phyloP scores from a whole-genome alignment of 2,797 vertebrate species.

The Pitangus sulphuratus region DNA sequence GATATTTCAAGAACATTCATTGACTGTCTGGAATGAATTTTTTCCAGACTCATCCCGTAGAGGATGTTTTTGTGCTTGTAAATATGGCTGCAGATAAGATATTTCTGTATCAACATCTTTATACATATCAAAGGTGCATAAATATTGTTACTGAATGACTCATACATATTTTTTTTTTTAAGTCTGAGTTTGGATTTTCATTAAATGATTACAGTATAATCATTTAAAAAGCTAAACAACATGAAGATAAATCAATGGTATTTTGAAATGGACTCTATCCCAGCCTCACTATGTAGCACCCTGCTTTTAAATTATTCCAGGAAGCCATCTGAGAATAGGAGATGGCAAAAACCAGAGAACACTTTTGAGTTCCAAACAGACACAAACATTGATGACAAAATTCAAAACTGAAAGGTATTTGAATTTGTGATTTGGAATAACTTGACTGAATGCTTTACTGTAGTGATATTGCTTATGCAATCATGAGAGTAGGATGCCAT shows the following conservation, averaged over 20 bases:
- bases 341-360: not conserved
- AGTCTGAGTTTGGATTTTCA: not conserved
- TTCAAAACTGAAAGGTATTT: not conserved
- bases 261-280: not conserved
- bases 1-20: not conserved
- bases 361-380: not conserved
- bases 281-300: not conserved
- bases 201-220: not conserved
- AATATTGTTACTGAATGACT: not conserved
- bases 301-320: not conserved
- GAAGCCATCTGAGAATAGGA: not conserved
- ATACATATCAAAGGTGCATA: not conserved
- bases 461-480: not conserved
- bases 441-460: not conserved
- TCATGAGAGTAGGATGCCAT: accelerated
- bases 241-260: not conserved
- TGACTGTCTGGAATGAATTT: not conserved
- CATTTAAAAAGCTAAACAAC: not conserved
- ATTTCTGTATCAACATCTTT: not conserved
- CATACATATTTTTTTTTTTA: not conserved
- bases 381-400: not conserved
- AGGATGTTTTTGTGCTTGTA: not conserved
- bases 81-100: not conserved
- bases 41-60: not conserved
- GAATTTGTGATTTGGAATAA: not conserved